Evolutionary conservation across 2,113 vertebrate genomes (phyloP), one percentile per base, ranked within the genome.

Genomic region (Melanocharis versteri): DNA sequence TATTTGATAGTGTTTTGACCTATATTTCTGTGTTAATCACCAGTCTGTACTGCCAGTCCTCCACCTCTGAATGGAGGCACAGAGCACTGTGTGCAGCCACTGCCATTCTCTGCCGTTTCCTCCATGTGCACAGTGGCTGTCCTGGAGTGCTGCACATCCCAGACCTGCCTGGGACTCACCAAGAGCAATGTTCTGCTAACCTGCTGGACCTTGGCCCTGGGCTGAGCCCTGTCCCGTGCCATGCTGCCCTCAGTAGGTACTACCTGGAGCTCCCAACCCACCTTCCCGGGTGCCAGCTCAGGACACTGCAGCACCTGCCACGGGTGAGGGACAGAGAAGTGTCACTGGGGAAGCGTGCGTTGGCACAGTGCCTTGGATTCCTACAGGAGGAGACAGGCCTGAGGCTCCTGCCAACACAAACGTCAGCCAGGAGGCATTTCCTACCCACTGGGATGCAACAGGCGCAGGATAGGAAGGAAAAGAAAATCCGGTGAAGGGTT

Each of bases 211-310:
- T 5, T 69, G 22, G 2, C 66, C 45, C 13, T 21, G n/a, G 44
- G 20, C 37, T 53, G 23, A 19, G 56, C 39, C 23, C 42, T 79
- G 22, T 27, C 72, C 40, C 10, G 4, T 20, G 39, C 33, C 54
- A 4, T 0, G 0, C 28, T 72, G 15, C 23, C 50, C 50, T 53
- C 50, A 35, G 57, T 0, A 33, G 37, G 5, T 9, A 5, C 13
- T 2, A 2, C 11, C n/a, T 48, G 61, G 40, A 85, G 30, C 35
- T 79, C 31, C 31, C 62, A 62, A 2, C 8, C 51, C 1, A 0
- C 26, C 14, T 47, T 65, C 47, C 58, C 0, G 0, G 4, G 15
- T 35, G 22, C 17, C 62, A 77, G 30, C 58, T 93, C 21, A 65
- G 82, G 53, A 48, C 65, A 22, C 13, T 37, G 22, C 47, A 51